Evolutionary conservation across 1,140 invertebrate species (phyloP).

Genomic region (Stegodyphus mimosarum): DNA sequence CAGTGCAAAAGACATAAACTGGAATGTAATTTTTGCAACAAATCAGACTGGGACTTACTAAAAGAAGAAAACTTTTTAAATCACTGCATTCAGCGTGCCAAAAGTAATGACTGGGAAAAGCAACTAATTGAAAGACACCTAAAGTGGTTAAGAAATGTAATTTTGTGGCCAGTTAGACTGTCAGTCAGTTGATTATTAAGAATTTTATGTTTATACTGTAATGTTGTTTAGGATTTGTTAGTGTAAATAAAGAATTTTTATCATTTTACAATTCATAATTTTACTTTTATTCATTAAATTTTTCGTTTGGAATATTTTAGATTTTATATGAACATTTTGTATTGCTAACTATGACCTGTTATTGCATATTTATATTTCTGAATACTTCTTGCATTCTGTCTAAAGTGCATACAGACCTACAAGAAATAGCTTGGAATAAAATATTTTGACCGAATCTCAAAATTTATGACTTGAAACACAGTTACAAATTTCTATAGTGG

Average conservation of each 20-base stretch:
- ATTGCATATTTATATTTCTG: too few relatives aligned
- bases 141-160: conserved; percentile 29
- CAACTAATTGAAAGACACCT: conserved; percentile 30
- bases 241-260: neutral
- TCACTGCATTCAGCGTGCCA: neutral
- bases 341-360: too few relatives aligned
- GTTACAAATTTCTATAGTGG: too few relatives aligned
- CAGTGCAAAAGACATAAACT: conserved; percentile 16
- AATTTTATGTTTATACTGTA: conserved; percentile 24
- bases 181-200: conserved; percentile 18
- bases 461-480: too few relatives aligned
- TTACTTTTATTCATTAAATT: neutral
- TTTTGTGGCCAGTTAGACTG: conserved; percentile 13
- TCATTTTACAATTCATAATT: neutral
- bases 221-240: neutral
- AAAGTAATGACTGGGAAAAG: conserved; percentile 10
- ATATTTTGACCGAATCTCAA: too few relatives aligned
- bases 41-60: neutral
- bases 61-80: conserved; percentile 35
- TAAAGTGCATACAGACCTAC: too few relatives aligned
- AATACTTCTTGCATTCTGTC: too few relatives aligned
- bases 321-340: neutral
- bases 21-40: neutral
- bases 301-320: neutral
- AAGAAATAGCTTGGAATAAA: too few relatives aligned